These are phyloP conservation scores for Gortyna flavago DNA, from an alignment of 2,888 invertebrate genomes.

Conservation along the genomic window DNA sequence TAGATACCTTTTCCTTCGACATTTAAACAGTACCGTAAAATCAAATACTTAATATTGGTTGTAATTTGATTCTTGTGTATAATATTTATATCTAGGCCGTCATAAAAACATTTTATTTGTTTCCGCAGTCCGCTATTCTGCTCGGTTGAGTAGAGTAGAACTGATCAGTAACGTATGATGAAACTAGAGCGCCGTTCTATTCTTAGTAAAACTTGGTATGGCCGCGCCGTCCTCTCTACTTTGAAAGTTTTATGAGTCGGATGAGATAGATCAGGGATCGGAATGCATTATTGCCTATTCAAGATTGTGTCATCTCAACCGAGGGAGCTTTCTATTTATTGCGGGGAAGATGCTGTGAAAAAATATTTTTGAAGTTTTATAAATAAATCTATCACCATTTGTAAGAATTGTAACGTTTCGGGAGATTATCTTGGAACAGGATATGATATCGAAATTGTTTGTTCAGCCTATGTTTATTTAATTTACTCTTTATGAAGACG, in stretches of 20 bases:
- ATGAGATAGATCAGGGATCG: slow-evolving; percentile 83
- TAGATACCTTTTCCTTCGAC: neutral
- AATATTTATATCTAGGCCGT: slow-evolving; percentile 9
- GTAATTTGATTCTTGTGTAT: slow-evolving; percentile 14
- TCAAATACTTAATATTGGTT: slow-evolving; percentile 12
- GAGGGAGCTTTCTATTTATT: slow-evolving; percentile 48
- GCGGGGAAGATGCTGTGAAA: slow-evolving; percentile 22
- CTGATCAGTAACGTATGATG: slow-evolving; percentile 65
- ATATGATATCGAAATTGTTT: slow-evolving; percentile 4
- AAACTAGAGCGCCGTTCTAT: slow-evolving; percentile 70
- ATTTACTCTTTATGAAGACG: neutral
- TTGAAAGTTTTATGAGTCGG: slow-evolving; percentile 85
- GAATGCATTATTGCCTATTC: slow-evolving; percentile 85
- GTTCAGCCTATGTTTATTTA: neutral
- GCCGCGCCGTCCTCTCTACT: slow-evolving; percentile 77
- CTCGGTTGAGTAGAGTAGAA: slow-evolving; percentile 43
- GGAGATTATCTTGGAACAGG: neutral
- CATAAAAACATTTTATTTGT: slow-evolving; percentile 30
- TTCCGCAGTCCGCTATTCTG: slow-evolving; percentile 42
- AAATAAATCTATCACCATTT: slow-evolving; percentile 26
- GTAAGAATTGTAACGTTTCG: neutral
- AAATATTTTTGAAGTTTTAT: slow-evolving; percentile 25
- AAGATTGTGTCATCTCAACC: slow-evolving; percentile 79
- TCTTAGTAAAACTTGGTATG: slow-evolving; percentile 79
- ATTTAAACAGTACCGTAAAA: slow-evolving; percentile 4